Percentiles rank a stretch among this genome's conserved stretches.
phyloP scores from a whole-genome alignment of 2,113 vertebrate species.

The Nicator chloris region DNA sequence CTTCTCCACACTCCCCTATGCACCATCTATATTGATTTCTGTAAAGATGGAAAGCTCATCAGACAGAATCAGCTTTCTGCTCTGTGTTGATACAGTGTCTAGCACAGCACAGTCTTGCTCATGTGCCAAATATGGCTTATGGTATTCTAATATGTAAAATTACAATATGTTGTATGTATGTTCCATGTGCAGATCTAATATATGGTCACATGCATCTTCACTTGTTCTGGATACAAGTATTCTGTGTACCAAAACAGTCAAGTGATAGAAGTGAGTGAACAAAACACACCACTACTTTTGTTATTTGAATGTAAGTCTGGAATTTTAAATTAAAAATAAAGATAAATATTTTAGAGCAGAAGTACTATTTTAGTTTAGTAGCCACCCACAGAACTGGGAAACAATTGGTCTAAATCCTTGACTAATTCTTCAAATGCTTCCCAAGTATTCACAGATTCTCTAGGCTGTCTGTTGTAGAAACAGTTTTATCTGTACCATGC shows the following conservation, averaged over 20 bases:
- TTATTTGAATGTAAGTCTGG: neutral
- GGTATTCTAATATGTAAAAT: neutral
- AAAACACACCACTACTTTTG: neutral
- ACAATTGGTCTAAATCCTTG: neutral
- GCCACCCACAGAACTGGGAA: neutral
- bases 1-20: neutral
- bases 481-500: neutral
- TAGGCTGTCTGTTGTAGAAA: neutral
- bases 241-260: neutral
- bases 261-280: neutral
- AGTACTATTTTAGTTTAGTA: neutral
- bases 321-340: neutral
- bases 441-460: neutral
- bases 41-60: neutral
- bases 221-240: neutral
- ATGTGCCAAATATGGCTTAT: neutral
- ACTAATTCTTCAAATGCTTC: neutral
- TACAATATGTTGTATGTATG: neutral
- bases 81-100: neutral
- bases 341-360: neutral
- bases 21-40: neutral
- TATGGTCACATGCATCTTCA: fast-evolving
- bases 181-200: neutral
- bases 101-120: neutral
- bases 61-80: neutral